Evolutionary conservation across 1,140 invertebrate genomes (phyloP).

Genomic region (Drosophila sp.): DNA sequence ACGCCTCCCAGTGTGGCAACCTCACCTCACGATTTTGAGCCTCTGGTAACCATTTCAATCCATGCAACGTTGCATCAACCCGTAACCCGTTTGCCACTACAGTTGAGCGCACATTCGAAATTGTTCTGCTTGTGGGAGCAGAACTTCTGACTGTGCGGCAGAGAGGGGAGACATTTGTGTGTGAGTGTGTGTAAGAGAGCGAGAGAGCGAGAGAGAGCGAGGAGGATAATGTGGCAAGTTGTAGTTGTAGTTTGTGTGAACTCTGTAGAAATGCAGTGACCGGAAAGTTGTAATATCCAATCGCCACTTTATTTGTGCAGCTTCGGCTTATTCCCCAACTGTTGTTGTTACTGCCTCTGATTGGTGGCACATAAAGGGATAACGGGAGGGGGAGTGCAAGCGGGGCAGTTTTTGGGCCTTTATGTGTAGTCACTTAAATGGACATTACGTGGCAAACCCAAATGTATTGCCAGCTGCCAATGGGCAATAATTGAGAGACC

Average conservation of each 20-base stretch:
- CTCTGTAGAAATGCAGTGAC: conserved; percentile 81
- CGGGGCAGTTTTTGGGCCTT: conserved; percentile 1
- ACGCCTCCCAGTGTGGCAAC: conserved; percentile 25
- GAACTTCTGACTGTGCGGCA: conserved; percentile 41
- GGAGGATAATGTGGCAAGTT: no score
- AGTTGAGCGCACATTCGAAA: conserved; percentile 80
- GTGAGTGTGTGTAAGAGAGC: neutral
- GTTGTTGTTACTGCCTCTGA: conserved; percentile 3
- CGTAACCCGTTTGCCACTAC: conserved; percentile 69
- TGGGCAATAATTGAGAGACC: conserved; percentile 66
- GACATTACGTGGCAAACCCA: conserved; percentile 67
- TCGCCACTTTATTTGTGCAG: conserved; percentile 78
- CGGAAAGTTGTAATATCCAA: conserved; percentile 83
- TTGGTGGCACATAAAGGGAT: no score
- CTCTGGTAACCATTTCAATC: neutral
- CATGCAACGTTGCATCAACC: conserved; percentile 13
- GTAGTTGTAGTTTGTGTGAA: conserved; percentile 76
- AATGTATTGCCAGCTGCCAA: conserved; percentile 69
- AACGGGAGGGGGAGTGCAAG: neutral
- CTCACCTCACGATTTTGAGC: neutral
- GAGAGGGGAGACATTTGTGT: neutral
- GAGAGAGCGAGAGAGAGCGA: neutral
- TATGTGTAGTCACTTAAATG: conserved; percentile 64
- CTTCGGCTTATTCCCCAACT: conserved; percentile 17
- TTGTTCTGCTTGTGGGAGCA: conserved; percentile 80